phyloP scores from a whole-genome alignment of 2,888 invertebrate genomes.

The Pheosia gnoma region DNA sequence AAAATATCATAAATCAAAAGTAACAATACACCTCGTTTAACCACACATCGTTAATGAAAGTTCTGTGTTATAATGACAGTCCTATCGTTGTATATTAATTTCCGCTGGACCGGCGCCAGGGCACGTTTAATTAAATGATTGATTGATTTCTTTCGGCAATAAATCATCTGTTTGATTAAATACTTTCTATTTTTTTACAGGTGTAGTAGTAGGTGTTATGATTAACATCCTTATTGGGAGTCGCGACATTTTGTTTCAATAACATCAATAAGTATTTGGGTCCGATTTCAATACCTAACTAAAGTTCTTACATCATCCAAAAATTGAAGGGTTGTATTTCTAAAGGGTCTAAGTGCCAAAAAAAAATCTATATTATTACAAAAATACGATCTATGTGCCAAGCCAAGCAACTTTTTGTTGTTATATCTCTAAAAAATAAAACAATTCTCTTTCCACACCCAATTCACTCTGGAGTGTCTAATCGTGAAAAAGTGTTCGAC shows the following conservation, averaged over 20 bases:
- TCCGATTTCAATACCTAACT: not conserved
- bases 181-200: slow-evolving; percentile 3
- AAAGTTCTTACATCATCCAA: not conserved
- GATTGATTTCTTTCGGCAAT: slow-evolving; percentile 28
- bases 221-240: not conserved
- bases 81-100: slow-evolving; percentile 37
- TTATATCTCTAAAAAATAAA: too few species aligned
- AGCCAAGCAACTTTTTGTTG: too few species aligned
- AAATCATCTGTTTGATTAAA: slow-evolving; percentile 1
- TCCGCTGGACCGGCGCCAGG: slow-evolving; percentile 34
- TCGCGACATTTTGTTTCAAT: not conserved
- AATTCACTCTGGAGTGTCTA: not conserved
- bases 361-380: too few species aligned
- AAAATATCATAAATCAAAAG: slow-evolving; percentile 18
- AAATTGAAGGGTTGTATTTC: too few species aligned
- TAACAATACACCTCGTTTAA: slow-evolving; percentile 32
- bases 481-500: not conserved
- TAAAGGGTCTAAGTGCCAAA: too few species aligned
- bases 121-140: slow-evolving; percentile 32
- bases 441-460: not conserved
- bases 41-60: slow-evolving; percentile 36
- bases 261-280: not conserved
- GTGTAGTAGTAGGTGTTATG: not conserved
- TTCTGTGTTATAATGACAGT: slow-evolving; percentile 30
- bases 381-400: too few species aligned